phyloP scores from a whole-genome alignment of 2,888 invertebrate genomes.

The Ichneumon xanthorius region DNA sequence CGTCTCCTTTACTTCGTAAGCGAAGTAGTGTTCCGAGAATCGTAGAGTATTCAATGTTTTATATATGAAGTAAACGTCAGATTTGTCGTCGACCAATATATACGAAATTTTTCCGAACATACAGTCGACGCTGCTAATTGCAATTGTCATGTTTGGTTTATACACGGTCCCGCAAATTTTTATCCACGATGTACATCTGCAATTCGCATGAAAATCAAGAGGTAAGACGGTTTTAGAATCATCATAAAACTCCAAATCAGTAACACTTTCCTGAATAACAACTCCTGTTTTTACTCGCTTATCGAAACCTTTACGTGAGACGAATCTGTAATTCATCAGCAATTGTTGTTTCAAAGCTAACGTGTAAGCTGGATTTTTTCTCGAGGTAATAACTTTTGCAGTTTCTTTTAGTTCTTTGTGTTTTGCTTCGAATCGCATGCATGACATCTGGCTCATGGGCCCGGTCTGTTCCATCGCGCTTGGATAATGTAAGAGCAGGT shows the following conservation, averaged over 20 bases:
- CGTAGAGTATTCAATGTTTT: conserved; percentile 3
- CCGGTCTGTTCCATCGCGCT: conserved; percentile 18
- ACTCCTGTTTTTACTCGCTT: not conserved
- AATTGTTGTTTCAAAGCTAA: conserved; percentile 47
- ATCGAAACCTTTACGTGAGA: conserved; percentile 13
- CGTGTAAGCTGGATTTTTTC: conserved; percentile 38
- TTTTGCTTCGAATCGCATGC: conserved; percentile 51
- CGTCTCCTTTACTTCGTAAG: conserved; percentile 5
- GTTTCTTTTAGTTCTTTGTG: conserved; percentile 46
- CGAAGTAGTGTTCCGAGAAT: conserved; percentile 18
- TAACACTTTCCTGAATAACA: not conserved
- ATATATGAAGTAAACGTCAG: not conserved
- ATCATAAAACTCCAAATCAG: not conserved
- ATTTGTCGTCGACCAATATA: not conserved
- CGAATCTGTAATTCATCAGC: conserved; percentile 32
- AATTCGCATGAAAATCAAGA: not conserved
- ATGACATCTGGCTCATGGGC: conserved; percentile 16
- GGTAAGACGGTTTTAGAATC: conserved; percentile 18
- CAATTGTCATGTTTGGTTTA: conserved; percentile 13
- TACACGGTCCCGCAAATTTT: not conserved
- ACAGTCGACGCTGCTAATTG: not conserved
- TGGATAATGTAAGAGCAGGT: conserved; percentile 42
- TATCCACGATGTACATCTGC: conserved; percentile 10
- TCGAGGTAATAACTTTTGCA: conserved; percentile 36
- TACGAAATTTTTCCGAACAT: conserved; percentile 15